Conservation (phyloP, 2,113 vertebrate species). For the Calidris pygmaea region DNA sequence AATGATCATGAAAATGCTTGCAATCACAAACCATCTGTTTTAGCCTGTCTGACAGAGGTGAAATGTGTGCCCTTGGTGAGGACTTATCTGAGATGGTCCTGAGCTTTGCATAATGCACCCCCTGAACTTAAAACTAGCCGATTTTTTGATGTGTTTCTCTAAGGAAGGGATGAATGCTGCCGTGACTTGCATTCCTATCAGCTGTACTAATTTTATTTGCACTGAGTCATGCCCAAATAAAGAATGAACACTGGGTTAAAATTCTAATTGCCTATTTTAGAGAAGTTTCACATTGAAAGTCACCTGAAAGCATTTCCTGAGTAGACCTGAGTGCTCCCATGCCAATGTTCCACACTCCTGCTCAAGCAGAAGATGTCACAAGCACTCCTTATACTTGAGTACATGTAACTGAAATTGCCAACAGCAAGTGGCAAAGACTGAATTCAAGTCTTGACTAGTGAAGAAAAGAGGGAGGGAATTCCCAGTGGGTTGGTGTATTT, state of each 20-base stretch:
- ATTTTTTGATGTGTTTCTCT: neutral
- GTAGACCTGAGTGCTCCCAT: neutral
- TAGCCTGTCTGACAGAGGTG: neutral
- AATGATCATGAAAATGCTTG: neutral
- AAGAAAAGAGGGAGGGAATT: neutral
- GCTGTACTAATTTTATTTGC: neutral
- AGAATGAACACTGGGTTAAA: neutral
- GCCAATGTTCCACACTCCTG: rapidly evolving
- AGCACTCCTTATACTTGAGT: neutral
- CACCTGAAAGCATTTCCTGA: neutral
- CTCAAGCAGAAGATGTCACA: neutral
- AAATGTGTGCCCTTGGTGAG: neutral
- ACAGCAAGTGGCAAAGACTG: neutral
- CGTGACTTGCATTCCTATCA: neutral
- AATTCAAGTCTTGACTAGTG: neutral
- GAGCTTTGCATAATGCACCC: neutral
- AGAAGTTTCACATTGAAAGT: neutral
- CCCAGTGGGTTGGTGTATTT: neutral
- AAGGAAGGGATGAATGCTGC: neutral
- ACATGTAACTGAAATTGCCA: neutral
- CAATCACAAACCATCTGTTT: neutral
- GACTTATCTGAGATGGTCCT: rapidly evolving
- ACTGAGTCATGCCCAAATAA: neutral
- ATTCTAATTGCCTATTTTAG: neutral
- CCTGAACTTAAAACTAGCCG: neutral